phyloP scores from a whole-genome alignment of 2,113 vertebrate species.

The Zosterops borbonicus region DNA sequence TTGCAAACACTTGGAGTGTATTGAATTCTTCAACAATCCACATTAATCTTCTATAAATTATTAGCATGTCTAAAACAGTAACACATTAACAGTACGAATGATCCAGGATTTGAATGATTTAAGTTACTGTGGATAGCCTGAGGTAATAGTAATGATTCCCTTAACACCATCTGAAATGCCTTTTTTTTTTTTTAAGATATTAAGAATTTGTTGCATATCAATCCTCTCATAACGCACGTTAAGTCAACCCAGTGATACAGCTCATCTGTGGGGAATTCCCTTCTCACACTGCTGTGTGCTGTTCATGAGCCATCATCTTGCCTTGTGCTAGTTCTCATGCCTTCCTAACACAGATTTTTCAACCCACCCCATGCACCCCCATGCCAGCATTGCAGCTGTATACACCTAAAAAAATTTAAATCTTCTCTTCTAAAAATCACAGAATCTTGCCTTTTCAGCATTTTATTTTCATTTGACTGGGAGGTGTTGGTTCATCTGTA shows the following conservation, averaged over 20 bases:
- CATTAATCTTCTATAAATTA: not conserved
- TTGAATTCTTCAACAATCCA: not conserved
- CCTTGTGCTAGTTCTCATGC: not conserved
- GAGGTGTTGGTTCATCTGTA: not conserved
- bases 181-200: not conserved
- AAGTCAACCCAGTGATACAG: not conserved
- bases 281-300: not conserved
- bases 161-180: not conserved
- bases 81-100: not conserved
- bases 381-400: not conserved
- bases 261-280: not conserved
- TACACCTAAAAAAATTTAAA: rapidly evolving
- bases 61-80: not conserved
- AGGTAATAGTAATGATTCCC: not conserved
- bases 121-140: not conserved
- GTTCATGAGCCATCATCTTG: not conserved
- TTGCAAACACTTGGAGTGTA: not conserved
- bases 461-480: not conserved
- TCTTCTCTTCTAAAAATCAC: not conserved
- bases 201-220: not conserved
- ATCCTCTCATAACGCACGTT: not conserved
- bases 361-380: rapidly evolving
- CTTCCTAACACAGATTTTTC: not conserved
- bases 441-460: not conserved
- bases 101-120: not conserved